Evolutionary conservation across 2,888 invertebrate species (phyloP).

Genomic region (Lycaena phlaeas): DNA sequence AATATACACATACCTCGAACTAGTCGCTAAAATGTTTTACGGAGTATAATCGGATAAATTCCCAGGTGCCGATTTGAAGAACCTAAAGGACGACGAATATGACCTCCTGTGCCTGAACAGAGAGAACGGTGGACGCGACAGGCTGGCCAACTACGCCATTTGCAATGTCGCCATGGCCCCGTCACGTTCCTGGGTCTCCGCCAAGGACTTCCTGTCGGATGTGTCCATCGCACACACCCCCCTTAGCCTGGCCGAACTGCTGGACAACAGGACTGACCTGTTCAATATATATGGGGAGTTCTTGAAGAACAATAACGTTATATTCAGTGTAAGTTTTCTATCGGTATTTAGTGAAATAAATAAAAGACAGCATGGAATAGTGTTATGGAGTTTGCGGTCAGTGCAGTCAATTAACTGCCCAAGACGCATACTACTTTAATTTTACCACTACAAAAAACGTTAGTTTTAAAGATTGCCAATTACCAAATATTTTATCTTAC

Average conservation of each 20-base stretch:
- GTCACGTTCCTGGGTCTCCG: constrained; percentile 66
- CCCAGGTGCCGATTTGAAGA: constrained; percentile 72
- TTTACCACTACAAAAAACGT: too few species aligned
- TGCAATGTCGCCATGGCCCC: constrained; percentile 78
- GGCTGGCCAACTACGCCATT: constrained; percentile 61
- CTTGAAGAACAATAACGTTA: constrained; percentile 62
- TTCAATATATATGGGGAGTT: constrained; percentile 78
- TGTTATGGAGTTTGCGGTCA: too few species aligned
- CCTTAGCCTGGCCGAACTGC: constrained; percentile 69
- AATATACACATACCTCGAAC: too few species aligned
- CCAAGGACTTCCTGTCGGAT: constrained; percentile 59
- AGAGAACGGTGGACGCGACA: constrained; percentile 63
- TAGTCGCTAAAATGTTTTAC: too few species aligned
- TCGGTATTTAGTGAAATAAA: too few species aligned
- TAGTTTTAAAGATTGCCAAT: too few species aligned
- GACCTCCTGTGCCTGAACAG: constrained; percentile 76
- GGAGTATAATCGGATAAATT: too few species aligned
- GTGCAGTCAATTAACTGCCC: too few species aligned
- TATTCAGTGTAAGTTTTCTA: constrained; percentile 65
- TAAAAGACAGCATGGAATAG: too few species aligned
- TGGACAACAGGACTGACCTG: constrained; percentile 70
- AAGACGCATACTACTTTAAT: too few species aligned
- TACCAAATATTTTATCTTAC: too few species aligned
- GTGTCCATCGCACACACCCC: constrained; percentile 79
- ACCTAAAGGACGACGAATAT: constrained; percentile 68